Conservation (phyloP, 2,888 invertebrate genomes). For the Lochmaea capreae region DNA sequence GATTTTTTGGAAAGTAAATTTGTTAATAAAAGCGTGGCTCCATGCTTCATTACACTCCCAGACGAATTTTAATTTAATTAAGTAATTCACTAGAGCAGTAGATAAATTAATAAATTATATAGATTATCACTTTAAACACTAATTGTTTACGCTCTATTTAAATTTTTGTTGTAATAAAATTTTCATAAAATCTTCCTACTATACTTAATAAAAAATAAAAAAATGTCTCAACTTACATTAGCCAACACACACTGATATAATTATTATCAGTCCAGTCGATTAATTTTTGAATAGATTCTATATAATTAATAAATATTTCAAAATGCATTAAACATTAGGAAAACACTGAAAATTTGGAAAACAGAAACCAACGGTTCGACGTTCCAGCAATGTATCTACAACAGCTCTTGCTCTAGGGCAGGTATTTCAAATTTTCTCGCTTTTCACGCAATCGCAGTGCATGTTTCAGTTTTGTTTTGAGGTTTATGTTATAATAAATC, state of each 20-base stretch:
- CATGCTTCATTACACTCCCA: constrained; percentile 21
- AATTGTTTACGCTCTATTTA: constrained; percentile 24
- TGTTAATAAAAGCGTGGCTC: constrained; percentile 19
- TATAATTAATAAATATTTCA: no score
- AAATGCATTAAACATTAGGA: no score
- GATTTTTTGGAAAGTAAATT: constrained; percentile 19
- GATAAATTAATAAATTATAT: constrained; percentile 15
- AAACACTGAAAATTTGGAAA: no score
- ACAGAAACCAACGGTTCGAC: no score
- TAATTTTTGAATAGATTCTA: no score
- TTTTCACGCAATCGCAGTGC: no score
- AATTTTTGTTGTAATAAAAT: not conserved
- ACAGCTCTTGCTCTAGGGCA: no score
- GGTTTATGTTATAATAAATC: no score
- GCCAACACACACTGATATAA: not conserved
- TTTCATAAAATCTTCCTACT: constrained; percentile 7
- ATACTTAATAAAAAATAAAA: not conserved
- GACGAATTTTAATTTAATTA: constrained; percentile 23
- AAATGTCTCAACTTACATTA: not conserved
- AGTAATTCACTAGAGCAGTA: constrained; percentile 16
- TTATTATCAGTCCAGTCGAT: not conserved
- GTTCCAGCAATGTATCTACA: no score
- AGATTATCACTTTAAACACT: constrained; percentile 15
- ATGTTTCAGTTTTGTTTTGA: no score
- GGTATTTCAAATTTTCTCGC: no score